Evolutionary conservation across 2,113 vertebrate genomes (phyloP).

Genomic region (Tonatia bakeri): DNA sequence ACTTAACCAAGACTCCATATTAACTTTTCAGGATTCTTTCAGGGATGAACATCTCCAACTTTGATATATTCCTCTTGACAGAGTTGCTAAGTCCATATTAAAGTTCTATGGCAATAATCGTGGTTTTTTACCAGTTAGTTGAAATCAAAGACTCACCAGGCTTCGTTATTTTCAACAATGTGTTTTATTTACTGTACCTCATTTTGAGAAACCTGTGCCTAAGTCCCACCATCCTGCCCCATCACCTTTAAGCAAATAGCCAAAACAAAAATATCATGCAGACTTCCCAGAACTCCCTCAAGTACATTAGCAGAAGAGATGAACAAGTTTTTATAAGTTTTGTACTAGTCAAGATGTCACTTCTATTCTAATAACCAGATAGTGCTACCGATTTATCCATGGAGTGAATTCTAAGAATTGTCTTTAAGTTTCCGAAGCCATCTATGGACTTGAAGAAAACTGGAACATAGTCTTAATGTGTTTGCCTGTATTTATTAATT

Average conservation of each 20-base stretch:
- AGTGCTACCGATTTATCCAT: neutral
- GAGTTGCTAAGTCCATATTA: neutral
- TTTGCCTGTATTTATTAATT: neutral
- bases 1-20: neutral
- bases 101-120: neutral
- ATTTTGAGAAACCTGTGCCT: neutral
- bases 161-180: neutral
- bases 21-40: neutral
- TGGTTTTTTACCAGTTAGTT: neutral
- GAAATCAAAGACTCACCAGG: neutral
- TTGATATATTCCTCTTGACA: neutral
- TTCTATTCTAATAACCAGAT: neutral
- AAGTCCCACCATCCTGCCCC: neutral
- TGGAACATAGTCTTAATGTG: neutral
- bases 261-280: neutral
- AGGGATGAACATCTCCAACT: neutral
- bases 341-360: neutral
- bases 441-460: neutral
- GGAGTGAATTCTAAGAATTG: neutral
- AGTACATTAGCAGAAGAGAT: neutral
- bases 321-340: neutral
- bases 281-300: neutral
- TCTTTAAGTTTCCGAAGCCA: neutral
- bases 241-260: neutral
- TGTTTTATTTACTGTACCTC: neutral